Base-by-base conservation (phyloP, 1,140 invertebrate species). In the Papilio glaucus region DNA sequence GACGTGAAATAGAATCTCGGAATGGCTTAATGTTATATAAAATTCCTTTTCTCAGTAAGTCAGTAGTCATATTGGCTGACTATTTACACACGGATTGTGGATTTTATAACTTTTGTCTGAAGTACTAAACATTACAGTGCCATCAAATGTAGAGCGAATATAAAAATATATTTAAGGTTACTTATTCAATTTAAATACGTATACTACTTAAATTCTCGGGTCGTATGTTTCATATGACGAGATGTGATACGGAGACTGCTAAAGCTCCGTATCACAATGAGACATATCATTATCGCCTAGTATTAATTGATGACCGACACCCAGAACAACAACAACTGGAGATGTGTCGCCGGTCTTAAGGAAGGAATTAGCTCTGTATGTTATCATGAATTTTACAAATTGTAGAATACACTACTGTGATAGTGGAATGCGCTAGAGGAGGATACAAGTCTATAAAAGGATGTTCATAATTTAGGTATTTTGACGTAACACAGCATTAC, bases 11-110 rank as follows among this genome's bases (percentile, higher is more conserved):
- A 63, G 12, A 63, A 21, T 63, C 33, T 39, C 62, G 18, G 37
- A 63, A 39, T 38, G 29, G 62, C 15, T 38, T 38, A 63, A 63
- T 37, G 33, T 63, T 15, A 39, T 38, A 63, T 63, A 63, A 63
- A 41, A 63, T 38, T 63, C 37, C 9, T 63, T 18, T 63, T 39
- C 33, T 63, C 62, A 63, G 38, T 63, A 63, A 63, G 33, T 39
- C 62, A 38, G 38, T 33, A 21, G 29, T 53, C 8, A 13, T 41
- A 41, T 24, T 45, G 42, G 42, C 0, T 53, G 18, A 49, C 18
- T n/a, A n/a, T 53, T 7, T 9, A 21, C 24, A 53, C n/a, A 45
- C 4, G 4, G 45, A 10, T 53, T 53, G 21, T 9, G 12, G 39
- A 41, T 41, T 41, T 41, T 12, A 26, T 24, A 49, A 45, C 18